Conservation (phyloP, 2,797 vertebrate genomes). For the Aselliscus stoliczkanus region DNA sequence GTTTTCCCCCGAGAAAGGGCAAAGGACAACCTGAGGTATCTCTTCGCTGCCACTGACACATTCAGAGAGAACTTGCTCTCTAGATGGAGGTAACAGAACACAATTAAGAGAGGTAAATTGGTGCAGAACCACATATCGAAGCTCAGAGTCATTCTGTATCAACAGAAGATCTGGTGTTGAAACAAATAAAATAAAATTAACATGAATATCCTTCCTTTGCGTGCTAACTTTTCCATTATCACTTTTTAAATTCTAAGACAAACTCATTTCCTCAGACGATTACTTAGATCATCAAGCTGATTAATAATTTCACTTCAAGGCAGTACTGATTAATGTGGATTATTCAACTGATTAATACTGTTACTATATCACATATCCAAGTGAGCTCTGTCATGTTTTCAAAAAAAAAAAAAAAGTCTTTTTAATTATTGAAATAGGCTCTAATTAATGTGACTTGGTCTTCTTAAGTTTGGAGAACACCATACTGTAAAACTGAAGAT, state of each 20-base stretch:
- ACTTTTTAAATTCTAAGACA: slow-evolving; percentile 75
- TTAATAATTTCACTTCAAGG: slow-evolving; percentile 73
- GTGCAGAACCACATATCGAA: background rate
- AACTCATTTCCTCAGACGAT: slow-evolving; percentile 72
- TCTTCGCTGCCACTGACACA: background rate
- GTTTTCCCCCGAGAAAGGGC: background rate
- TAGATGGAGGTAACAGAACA: background rate
- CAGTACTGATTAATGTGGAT: slow-evolving; percentile 79
- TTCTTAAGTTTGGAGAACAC: slow-evolving; percentile 51
- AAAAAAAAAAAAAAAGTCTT: slow-evolving; percentile 67
- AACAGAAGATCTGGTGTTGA: background rate
- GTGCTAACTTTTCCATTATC: slow-evolving; percentile 48
- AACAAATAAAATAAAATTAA: background rate
- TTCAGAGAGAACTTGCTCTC: background rate
- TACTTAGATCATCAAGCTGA: slow-evolving; percentile 78
- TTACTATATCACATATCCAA: slow-evolving; percentile 69
- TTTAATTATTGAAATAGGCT: slow-evolving; percentile 74
- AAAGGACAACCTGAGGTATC: background rate
- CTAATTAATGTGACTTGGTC: slow-evolving; percentile 61
- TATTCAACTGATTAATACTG: slow-evolving; percentile 79
- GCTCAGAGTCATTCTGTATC: background rate
- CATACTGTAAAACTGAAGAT: background rate
- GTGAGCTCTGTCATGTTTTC: slow-evolving; percentile 58
- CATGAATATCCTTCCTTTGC: background rate
- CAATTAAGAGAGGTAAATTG: background rate